phyloP scores from a whole-genome alignment of 2,888 invertebrate genomes.

The Eristalis pertinax region DNA sequence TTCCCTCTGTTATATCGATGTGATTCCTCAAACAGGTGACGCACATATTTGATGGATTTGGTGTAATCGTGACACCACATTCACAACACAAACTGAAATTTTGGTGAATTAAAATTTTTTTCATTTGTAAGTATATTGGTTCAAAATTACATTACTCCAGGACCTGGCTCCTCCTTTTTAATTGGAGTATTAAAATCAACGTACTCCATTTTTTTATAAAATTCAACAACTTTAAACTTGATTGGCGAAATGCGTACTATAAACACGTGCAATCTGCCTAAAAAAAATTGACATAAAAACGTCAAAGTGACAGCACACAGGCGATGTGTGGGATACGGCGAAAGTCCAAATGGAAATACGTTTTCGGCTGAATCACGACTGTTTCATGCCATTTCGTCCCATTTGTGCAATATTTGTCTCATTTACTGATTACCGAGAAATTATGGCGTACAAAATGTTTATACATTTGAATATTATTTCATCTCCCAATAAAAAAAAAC shows the following conservation, averaged over 20 bases:
- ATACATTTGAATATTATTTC: too few species aligned
- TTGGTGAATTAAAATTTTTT: neutral
- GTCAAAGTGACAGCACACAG: neutral
- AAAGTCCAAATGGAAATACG: too few species aligned
- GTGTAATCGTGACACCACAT: conserved; percentile 94
- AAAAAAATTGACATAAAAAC: neutral
- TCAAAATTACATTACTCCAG: conserved; percentile 46
- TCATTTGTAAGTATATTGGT: neutral
- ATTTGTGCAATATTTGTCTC: too few species aligned
- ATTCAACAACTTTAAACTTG: neutral
- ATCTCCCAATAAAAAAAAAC: too few species aligned
- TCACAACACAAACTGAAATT: conserved; percentile 89
- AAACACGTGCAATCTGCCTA: conserved; percentile 40
- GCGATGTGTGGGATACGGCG: too few species aligned
- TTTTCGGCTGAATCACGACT: too few species aligned
- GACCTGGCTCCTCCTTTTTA: conserved; percentile 24
- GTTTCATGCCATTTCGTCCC: too few species aligned
- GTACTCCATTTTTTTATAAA: conserved; percentile 51
- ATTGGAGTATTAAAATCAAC: conserved; percentile 34
- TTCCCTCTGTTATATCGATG: conserved; percentile 97
- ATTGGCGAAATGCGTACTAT: neutral
- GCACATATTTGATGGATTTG: conserved; percentile 99
- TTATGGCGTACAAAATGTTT: too few species aligned
- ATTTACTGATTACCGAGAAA: too few species aligned
- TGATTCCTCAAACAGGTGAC: conserved; percentile 94